Conservation (phyloP, 1,140 invertebrate species). For the Zaprionus nigranus region DNA sequence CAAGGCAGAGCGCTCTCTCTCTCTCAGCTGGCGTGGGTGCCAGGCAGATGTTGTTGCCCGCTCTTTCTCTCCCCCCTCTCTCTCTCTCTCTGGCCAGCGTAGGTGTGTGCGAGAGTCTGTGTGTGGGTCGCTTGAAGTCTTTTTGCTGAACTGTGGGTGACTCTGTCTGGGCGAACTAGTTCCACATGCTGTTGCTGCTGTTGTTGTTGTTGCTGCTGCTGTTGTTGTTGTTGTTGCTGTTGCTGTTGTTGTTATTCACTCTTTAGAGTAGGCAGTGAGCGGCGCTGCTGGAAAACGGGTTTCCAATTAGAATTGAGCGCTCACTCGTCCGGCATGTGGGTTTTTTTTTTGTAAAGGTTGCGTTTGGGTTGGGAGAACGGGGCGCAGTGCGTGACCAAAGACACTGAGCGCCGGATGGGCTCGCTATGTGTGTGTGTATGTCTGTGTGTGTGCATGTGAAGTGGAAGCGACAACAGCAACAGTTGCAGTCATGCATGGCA, state of each 20-base stretch:
- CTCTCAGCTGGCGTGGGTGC: conserved; percentile 35
- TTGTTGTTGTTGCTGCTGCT: background rate
- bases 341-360: conserved; percentile 48
- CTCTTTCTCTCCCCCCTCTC: background rate
- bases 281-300: conserved; percentile 54
- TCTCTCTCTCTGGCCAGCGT: conserved; percentile 17
- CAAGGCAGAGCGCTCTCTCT: conserved; percentile 5
- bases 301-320: conserved; percentile 68
- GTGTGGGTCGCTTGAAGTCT: conserved; percentile 41
- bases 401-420: conserved; percentile 69
- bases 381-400: conserved; percentile 36
- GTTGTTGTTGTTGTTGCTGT: background rate
- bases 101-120: conserved; percentile 8
- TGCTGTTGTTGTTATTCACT: conserved; percentile 22
- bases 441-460: conserved; percentile 7
- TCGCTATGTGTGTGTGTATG: conserved; percentile 30
- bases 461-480: conserved; percentile 22
- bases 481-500: conserved; percentile 15
- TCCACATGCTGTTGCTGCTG: conserved; percentile 31
- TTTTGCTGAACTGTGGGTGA: conserved; percentile 52
- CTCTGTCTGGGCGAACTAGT: conserved; percentile 48
- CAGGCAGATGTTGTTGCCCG: conserved; percentile 14
- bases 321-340: conserved; percentile 63
- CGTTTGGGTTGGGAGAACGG: conserved; percentile 41
- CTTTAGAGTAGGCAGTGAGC: conserved; percentile 38